Conservation (phyloP, 2,113 vertebrate species). For the Syrrhaptes paradoxus region DNA sequence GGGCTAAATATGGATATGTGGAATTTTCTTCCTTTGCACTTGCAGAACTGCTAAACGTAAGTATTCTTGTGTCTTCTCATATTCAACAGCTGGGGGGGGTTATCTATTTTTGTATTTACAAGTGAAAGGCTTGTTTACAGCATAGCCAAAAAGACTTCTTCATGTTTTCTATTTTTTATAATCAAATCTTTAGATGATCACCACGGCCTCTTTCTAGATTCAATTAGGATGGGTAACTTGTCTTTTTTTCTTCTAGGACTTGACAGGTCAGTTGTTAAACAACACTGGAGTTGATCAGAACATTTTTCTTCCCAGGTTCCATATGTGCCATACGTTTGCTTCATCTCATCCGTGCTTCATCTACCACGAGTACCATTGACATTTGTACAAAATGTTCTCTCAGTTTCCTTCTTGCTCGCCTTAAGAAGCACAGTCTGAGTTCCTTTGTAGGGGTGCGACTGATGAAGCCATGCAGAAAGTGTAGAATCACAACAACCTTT, state of each 20-base stretch:
- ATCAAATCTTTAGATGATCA: not conserved
- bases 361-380: not conserved
- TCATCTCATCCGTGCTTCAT: not conserved
- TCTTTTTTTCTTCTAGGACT: not conserved
- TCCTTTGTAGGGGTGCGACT: not conserved
- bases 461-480: not conserved
- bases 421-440: not conserved
- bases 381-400: not conserved
- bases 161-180: not conserved
- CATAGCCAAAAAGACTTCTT: not conserved
- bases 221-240: rapidly evolving
- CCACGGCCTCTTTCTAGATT: not conserved
- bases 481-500: not conserved
- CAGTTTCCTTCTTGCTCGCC: rapidly evolving
- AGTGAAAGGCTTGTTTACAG: not conserved
- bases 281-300: not conserved
- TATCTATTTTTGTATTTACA: not conserved
- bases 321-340: not conserved
- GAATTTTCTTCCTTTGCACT: not conserved
- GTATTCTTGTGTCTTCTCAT: not conserved
- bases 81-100: rapidly evolving
- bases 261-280: not conserved
- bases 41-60: not conserved
- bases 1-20: not conserved
- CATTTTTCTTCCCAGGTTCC: not conserved